phyloP scores from a whole-genome alignment of 2,888 invertebrate genomes.

The Luffia ferchaultella region DNA sequence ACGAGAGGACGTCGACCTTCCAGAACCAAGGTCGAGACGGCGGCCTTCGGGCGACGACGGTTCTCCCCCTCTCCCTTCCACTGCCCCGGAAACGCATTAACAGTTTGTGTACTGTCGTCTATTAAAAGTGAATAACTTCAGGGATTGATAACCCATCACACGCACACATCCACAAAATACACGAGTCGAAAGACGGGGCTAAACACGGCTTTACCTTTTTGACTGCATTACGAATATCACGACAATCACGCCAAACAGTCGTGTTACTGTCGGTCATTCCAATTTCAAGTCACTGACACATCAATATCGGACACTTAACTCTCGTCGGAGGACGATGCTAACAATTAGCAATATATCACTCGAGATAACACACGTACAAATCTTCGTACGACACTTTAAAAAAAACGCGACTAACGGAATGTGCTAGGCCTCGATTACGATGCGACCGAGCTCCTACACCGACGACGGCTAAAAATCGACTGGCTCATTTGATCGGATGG shows the following conservation, averaged over 20 bases:
- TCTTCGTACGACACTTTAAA: too few relatives aligned
- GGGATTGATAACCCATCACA: too few relatives aligned
- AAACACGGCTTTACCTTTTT: not conserved
- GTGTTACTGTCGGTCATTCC: not conserved
- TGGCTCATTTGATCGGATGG: not conserved
- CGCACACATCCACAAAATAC: too few relatives aligned
- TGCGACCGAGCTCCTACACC: not conserved
- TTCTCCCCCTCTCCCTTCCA: too few relatives aligned
- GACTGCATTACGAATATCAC: not conserved
- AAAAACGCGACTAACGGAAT: not conserved
- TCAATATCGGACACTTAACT: not conserved
- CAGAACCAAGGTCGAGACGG: constrained; percentile 58
- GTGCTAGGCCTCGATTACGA: not conserved
- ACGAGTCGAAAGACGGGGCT: too few relatives aligned
- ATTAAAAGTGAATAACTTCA: too few relatives aligned
- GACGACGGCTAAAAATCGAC: not conserved
- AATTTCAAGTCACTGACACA: not conserved
- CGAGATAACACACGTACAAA: not conserved
- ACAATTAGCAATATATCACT: not conserved
- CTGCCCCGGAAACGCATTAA: too few relatives aligned
- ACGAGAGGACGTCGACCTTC: constrained; percentile 59
- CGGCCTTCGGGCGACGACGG: constrained; percentile 44
- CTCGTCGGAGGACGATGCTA: not conserved
- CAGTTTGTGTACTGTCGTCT: too few relatives aligned
- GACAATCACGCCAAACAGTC: not conserved